phyloP scores from a whole-genome alignment of 2,113 vertebrate genomes.

The Morone chrysops region DNA sequence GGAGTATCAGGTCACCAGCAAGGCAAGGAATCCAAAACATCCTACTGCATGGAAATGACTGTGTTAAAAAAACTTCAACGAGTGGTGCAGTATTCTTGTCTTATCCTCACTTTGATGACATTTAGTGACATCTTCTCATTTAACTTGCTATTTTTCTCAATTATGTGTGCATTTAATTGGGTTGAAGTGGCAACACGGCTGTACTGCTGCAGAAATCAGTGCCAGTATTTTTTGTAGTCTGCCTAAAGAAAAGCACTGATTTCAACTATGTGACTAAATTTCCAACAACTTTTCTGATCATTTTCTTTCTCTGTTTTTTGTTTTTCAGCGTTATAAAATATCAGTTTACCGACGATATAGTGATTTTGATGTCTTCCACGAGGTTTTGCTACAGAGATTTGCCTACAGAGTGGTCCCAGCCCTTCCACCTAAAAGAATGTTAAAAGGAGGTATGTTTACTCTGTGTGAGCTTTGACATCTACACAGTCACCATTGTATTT shows the following conservation, averaged over 20 bases:
- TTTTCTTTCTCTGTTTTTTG: not conserved
- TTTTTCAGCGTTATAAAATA: conserved; percentile 88
- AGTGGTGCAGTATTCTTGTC: not conserved
- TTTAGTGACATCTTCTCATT: too few relatives aligned
- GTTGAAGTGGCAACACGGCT: not conserved
- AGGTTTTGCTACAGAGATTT: conserved; percentile 93
- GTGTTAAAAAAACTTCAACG: not conserved
- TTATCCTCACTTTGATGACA: not conserved
- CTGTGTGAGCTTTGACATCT: not conserved
- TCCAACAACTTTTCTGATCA: not conserved
- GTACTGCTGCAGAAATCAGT: not conserved
- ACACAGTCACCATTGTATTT: not conserved
- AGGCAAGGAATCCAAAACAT: conserved; percentile 82
- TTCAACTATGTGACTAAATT: not conserved
- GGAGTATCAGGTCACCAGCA: conserved; percentile 96
- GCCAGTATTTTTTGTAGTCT: not conserved
- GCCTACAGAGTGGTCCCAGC: conserved; percentile 95
- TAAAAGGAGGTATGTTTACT: conserved; percentile 90
- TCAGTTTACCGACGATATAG: conserved; percentile 94
- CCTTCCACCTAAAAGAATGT: conserved; percentile 93
- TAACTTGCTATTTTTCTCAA: not conserved
- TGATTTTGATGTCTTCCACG: conserved; percentile 97
- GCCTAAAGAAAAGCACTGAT: not conserved
- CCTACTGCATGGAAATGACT: not conserved
- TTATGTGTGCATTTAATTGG: not conserved